These are phyloP conservation scores for Lepisosteus osseus DNA, from an alignment of 2,113 vertebrate species.

Conservation along the genomic window DNA sequence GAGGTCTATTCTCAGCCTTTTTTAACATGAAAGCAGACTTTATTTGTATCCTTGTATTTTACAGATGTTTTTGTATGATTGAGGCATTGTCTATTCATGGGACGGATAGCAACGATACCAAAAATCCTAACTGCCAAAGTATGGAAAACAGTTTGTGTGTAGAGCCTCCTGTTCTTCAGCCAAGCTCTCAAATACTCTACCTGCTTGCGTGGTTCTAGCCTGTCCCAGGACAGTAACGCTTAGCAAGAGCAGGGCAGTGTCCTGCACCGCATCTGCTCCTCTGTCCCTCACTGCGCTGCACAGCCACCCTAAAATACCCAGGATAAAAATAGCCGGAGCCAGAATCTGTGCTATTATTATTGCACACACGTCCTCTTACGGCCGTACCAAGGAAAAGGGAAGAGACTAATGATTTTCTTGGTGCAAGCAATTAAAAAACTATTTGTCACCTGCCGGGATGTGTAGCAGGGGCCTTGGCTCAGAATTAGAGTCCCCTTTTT, in stretches of 20 bases:
- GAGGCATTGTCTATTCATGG: too few relatives aligned
- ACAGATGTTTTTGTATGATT: too few relatives aligned
- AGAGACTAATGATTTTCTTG: slow-evolving; percentile 83
- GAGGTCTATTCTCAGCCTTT: too few relatives aligned
- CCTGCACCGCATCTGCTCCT: not conserved
- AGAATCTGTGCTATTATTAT: slow-evolving; percentile 67
- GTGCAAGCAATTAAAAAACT: slow-evolving; percentile 89
- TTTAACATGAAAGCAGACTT: too few relatives aligned
- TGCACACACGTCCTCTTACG: slow-evolving; percentile 59
- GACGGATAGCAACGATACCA: too few relatives aligned
- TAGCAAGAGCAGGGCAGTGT: not conserved
- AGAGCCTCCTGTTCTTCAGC: too few relatives aligned
- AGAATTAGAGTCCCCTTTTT: slow-evolving; percentile 36
- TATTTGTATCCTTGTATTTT: too few relatives aligned
- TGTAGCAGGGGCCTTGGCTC: slow-evolving; percentile 57
- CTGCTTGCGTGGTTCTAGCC: not conserved
- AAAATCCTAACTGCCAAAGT: too few relatives aligned
- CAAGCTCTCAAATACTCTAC: not conserved
- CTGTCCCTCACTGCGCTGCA: slow-evolving; percentile 16
- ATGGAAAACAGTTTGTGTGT: too few relatives aligned
- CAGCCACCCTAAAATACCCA: slow-evolving; percentile 49
- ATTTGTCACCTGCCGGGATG: slow-evolving; percentile 79
- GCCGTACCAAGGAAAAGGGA: slow-evolving; percentile 66
- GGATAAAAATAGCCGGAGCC: slow-evolving; percentile 67
- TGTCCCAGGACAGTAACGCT: too few relatives aligned